Conservation (phyloP, 37 sponge, comb jelly and placozoan genomes). For the Cliona cf. orientalis region DNA sequence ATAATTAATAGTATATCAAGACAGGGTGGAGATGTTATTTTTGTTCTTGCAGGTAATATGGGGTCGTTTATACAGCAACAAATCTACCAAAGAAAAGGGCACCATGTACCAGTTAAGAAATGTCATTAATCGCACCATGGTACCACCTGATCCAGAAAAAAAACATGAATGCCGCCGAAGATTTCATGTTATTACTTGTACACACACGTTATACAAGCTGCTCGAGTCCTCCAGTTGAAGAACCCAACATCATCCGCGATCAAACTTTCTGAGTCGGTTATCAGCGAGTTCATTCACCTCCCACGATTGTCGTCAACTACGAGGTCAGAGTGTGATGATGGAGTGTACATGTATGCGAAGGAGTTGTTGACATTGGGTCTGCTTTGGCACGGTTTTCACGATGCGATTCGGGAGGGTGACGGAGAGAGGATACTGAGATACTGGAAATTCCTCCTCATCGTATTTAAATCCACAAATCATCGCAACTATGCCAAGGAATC, state of each 20-base stretch:
- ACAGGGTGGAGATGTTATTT: neutral
- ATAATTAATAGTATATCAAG: neutral
- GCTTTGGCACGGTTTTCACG: slow-evolving; percentile 51
- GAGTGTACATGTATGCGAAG: too few species aligned
- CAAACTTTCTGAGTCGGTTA: neutral
- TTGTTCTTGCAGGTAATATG: slow-evolving; percentile 27
- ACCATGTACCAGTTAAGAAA: slow-evolving; percentile 49
- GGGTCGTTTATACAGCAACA: slow-evolving; percentile 1
- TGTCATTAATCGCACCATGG: slow-evolving; percentile 7
- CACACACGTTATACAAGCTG: slow-evolving; percentile 35
- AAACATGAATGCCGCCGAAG: slow-evolving; percentile 49
- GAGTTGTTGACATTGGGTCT: too few species aligned
- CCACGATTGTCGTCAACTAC: too few species aligned
- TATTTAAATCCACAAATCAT: slow-evolving; percentile 28
- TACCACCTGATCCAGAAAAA: slow-evolving; percentile 15
- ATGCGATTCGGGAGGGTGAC: slow-evolving; percentile 50
- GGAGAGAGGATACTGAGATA: slow-evolving; percentile 39
- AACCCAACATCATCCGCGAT: neutral
- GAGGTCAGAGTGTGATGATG: too few species aligned
- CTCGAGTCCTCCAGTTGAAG: neutral
- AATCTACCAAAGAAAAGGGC: slow-evolving; percentile 25
- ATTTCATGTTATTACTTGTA: slow-evolving; percentile 26
- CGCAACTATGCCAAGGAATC: slow-evolving; percentile 55
- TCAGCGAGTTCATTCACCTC: neutral
- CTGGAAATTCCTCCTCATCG: slow-evolving; percentile 37